These are phyloP conservation scores for Dreissena rostriformis DNA, from an alignment of 1,140 invertebrate genomes.

Conservation along the genomic window DNA sequence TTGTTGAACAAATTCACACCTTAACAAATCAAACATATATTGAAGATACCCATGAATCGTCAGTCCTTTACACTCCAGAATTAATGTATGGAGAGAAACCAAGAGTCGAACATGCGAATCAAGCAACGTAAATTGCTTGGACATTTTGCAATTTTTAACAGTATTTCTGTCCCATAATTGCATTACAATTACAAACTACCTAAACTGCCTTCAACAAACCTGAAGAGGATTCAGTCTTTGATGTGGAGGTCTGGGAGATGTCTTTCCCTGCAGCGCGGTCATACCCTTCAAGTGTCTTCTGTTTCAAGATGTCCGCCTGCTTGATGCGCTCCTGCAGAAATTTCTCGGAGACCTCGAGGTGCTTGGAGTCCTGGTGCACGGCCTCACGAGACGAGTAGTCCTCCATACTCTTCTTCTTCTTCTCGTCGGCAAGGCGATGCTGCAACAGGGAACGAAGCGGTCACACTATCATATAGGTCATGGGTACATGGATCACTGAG, in stretches of 20 bases:
- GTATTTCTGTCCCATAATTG: no score
- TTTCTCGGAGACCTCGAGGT: slow-evolving; percentile 22
- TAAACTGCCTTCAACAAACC: neutral
- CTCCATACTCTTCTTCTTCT: slow-evolving; percentile 75
- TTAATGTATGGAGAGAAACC: no score
- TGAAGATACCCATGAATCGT: no score
- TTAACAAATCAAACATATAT: no score
- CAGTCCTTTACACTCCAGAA: no score
- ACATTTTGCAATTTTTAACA: no score
- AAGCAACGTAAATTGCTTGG: no score
- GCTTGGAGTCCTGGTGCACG: slow-evolving; percentile 17
- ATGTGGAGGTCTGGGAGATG: slow-evolving; percentile 3
- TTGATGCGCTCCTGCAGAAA: slow-evolving; percentile 29
- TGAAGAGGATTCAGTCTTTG: slow-evolving; percentile 18
- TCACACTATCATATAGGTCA: no score
- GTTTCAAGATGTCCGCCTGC: slow-evolving; percentile 59
- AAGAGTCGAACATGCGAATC: no score
- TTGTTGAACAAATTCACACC: no score
- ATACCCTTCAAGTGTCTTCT: slow-evolving; percentile 56
- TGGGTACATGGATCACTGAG: no score
- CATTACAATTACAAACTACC: neutral
- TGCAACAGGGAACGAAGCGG: slow-evolving; percentile 6
- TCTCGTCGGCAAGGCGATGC: slow-evolving; percentile 72
- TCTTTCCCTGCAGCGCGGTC: slow-evolving; percentile 54
- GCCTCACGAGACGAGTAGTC: slow-evolving; percentile 64